phyloP scores from a whole-genome alignment of 2,797 vertebrate genomes.

The Hemitrygon akajei region DNA sequence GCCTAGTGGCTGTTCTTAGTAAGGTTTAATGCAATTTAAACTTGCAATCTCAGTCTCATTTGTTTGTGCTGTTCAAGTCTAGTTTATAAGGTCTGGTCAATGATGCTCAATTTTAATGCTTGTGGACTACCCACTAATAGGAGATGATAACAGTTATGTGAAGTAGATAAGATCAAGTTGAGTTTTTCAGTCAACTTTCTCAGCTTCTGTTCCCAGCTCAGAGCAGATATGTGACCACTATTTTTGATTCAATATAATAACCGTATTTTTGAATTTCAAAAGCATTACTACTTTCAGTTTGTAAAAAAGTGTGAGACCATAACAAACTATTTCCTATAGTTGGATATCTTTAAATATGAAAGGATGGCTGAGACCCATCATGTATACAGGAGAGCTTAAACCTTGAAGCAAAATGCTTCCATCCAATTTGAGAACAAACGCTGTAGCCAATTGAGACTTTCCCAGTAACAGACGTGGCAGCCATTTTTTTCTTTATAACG shows the following conservation, averaged over 20 bases:
- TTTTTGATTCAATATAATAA: not conserved
- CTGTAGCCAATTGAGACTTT: not conserved
- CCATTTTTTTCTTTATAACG: constrained; percentile 1
- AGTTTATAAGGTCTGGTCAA: not conserved
- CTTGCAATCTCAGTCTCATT: not conserved
- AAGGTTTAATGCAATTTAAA: not conserved
- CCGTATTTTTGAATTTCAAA: not conserved
- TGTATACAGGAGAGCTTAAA: not conserved
- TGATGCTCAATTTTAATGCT: constrained; percentile 15
- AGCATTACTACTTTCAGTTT: not conserved
- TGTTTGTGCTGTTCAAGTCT: not conserved
- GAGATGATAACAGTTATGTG: not conserved
- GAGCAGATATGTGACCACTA: not conserved
- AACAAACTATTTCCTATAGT: not conserved
- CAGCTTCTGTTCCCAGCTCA: not conserved
- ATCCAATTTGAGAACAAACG: constrained; percentile 6
- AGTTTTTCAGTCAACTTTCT: not conserved
- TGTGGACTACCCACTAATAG: not conserved
- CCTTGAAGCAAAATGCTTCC: not conserved
- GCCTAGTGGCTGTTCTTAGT: not conserved
- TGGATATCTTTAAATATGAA: not conserved
- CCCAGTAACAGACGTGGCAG: not conserved
- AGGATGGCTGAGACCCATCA: not conserved
- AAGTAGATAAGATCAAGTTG: not conserved
- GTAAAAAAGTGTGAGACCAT: not conserved